These are phyloP conservation scores for Crenichthys baileyi DNA, from an alignment of 2,797 vertebrate genomes.

Conservation along the genomic window DNA sequence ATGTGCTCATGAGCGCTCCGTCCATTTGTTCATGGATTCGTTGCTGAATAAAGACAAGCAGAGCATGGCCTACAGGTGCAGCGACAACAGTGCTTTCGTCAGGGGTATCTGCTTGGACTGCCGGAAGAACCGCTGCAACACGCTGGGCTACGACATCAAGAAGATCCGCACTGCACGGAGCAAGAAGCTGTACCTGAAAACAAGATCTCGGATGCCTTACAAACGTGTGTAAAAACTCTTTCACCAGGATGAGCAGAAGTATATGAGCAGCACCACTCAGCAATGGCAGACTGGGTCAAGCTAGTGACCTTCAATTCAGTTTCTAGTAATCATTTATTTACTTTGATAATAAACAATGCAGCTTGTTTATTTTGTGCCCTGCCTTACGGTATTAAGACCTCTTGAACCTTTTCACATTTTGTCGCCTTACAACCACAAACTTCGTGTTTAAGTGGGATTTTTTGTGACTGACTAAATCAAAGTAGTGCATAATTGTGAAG, in stretches of 20 bases:
- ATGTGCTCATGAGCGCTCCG: constrained; percentile 92
- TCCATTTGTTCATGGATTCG: constrained; percentile 94
- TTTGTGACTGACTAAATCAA: background rate
- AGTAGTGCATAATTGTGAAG: background rate
- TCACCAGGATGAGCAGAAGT: background rate
- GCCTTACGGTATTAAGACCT: background rate
- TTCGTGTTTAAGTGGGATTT: background rate
- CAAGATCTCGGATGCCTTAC: constrained; percentile 86
- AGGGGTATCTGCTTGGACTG: constrained; percentile 91
- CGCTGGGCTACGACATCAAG: constrained; percentile 87
- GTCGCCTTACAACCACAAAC: background rate
- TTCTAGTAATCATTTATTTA: background rate
- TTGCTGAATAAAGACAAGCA: constrained; percentile 85
- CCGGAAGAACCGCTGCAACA: constrained; percentile 88
- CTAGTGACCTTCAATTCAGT: background rate
- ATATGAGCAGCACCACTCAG: background rate
- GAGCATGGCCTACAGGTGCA: constrained; percentile 90
- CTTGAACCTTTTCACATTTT: background rate
- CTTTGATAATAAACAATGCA: background rate
- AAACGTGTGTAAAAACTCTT: constrained; percentile 81
- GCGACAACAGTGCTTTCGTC: constrained; percentile 84
- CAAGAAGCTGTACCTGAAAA: constrained; percentile 87
- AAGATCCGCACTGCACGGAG: constrained; percentile 67
- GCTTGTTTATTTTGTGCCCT: background rate
- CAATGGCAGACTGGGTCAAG: no score